A percentile compares a stretch with the other conserved stretches of the same genome.
These are phyloP conservation scores for Solenopsis fugax DNA, from an alignment of 1,140 invertebrate species.

Conservation along the genomic window DNA sequence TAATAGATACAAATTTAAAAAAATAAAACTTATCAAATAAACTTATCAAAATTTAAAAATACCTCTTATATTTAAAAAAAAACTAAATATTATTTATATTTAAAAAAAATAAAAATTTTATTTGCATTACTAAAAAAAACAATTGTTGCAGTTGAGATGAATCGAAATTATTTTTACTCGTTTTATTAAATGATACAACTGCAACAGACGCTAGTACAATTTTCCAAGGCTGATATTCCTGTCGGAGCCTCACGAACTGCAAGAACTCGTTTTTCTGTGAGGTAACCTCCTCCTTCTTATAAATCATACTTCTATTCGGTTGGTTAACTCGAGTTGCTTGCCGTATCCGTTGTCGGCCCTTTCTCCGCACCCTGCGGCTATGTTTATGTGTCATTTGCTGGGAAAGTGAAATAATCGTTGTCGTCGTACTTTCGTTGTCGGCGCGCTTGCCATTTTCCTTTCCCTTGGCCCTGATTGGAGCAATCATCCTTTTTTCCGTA, in stretches of 20 bases:
- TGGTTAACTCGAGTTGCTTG: constrained; percentile 73
- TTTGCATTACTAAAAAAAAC: not conserved
- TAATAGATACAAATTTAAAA: not conserved
- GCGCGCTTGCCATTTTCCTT: constrained; percentile 44
- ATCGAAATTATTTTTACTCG: constrained; percentile 16
- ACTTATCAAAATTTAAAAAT: not conserved
- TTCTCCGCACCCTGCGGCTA: constrained; percentile 57
- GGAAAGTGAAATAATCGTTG: constrained; percentile 77
- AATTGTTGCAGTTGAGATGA: not conserved
- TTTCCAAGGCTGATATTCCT: constrained; percentile 11
- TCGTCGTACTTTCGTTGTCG: constrained; percentile 59
- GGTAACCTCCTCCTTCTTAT: constrained; percentile 68
- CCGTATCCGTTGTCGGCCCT: constrained; percentile 53
- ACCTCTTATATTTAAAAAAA: not conserved
- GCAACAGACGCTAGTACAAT: constrained; percentile 5
- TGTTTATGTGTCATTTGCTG: constrained; percentile 77
- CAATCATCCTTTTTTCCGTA: constrained; percentile 56
- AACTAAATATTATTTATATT: not conserved
- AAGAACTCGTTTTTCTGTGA: constrained; percentile 61
- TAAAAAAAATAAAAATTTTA: not conserved
- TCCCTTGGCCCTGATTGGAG: constrained; percentile 12
- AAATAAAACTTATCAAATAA: not conserved
- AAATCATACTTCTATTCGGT: constrained; percentile 78
- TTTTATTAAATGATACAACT: constrained; percentile 30
- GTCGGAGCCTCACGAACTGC: constrained; percentile 29